Conservation (phyloP, 1,140 invertebrate genomes). For the Ooceraea biroi region DNA sequence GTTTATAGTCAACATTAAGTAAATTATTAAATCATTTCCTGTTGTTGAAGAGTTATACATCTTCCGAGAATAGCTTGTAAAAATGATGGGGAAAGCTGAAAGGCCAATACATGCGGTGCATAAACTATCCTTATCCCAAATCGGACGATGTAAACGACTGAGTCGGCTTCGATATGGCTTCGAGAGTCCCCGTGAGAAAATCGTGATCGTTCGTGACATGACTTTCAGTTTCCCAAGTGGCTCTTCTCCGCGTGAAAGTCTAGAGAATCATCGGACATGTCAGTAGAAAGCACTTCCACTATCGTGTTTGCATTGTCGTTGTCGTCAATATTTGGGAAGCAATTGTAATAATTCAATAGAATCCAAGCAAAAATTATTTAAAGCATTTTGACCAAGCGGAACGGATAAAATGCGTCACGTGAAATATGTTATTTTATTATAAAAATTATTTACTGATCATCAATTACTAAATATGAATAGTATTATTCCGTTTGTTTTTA, state of each 20-base stretch:
- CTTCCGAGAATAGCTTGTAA: neutral
- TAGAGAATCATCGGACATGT: constrained; percentile 55
- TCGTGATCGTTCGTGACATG: constrained; percentile 56
- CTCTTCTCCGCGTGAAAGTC: constrained; percentile 65
- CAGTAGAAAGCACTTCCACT: constrained; percentile 64
- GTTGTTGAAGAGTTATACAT: neutral
- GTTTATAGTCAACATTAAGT: constrained; percentile 3
- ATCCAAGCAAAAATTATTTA: neutral
- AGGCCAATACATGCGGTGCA: neutral
- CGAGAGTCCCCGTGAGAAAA: constrained; percentile 49
- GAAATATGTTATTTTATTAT: too few species aligned
- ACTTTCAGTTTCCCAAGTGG: constrained; percentile 68
- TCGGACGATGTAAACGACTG: constrained; percentile 31
- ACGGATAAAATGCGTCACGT: neutral
- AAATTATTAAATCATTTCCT: neutral
- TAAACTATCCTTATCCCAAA: constrained; percentile 33
- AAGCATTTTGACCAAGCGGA: neutral
- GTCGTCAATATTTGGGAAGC: constrained; percentile 62
- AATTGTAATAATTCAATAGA: constrained; percentile 33
- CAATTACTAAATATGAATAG: too few species aligned
- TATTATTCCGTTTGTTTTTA: too few species aligned
- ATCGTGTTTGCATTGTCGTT: neutral
- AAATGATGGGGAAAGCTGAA: neutral
- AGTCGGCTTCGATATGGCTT: neutral
- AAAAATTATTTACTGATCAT: too few species aligned